These are phyloP conservation scores for Tokudaia muenninki DNA, from an alignment of 2,797 vertebrate genomes.

Conservation along the genomic window DNA sequence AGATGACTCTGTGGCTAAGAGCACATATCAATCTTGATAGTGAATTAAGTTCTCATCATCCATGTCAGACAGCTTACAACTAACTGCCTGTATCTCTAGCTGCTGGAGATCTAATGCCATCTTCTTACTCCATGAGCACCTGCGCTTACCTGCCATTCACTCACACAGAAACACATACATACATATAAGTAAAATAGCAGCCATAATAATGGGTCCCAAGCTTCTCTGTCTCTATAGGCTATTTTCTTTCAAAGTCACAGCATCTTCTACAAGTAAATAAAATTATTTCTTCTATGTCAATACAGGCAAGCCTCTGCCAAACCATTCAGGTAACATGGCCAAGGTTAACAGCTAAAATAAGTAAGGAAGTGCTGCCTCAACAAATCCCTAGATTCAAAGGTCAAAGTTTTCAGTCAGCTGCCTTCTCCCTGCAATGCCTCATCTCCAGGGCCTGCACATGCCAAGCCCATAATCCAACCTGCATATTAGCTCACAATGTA, in stretches of 20 bases:
- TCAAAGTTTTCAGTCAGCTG: background rate
- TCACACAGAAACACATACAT: background rate
- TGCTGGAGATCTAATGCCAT: background rate
- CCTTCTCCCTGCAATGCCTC: background rate
- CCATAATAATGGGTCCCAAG: background rate
- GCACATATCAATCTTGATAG: background rate
- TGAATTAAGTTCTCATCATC: background rate
- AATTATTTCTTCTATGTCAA: background rate
- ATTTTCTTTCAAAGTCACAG: background rate
- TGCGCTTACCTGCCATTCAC: too few relatives aligned
- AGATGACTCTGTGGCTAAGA: background rate
- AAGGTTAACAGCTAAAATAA: background rate
- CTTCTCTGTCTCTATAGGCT: background rate
- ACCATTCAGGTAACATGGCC: background rate
- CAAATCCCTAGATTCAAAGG: background rate
- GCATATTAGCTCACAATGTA: background rate
- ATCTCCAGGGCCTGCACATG: too few relatives aligned
- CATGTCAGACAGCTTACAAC: background rate
- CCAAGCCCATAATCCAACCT: background rate
- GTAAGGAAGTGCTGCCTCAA: background rate
- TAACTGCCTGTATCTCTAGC: background rate
- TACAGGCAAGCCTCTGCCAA: background rate
- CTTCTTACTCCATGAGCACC: background rate
- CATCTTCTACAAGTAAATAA: conserved; percentile 1
- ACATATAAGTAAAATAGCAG: background rate